Evolutionary conservation across 2,888 invertebrate species (phyloP), one percentile per base, ranked within the genome.

Genomic region (Automeris io): DNA sequence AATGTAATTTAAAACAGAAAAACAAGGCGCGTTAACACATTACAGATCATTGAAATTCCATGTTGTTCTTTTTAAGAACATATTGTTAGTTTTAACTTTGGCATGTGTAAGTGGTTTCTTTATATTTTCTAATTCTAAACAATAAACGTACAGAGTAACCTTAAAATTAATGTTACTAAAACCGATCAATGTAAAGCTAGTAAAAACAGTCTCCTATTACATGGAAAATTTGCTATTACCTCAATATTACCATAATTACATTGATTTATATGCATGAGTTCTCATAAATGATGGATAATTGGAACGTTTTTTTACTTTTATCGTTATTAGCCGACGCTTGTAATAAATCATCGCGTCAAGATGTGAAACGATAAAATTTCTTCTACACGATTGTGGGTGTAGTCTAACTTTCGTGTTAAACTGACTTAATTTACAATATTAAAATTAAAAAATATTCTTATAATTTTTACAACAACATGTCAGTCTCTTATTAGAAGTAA

Each of bases 261-360:
- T 67, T 77, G 77, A 80, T 79, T 82, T 76, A 77, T 80, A 79
- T 77, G 76, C 77, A 81, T 73, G 74, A 70, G 73, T 59, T 69
- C 63, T 54, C 67, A 70, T 70, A 76, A 81, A 80, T 71, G 71
- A 68, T 57, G 61, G 67, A 64, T 80, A 80, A 81, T 82, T 79
- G 77, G 65, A 44, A 43, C 58, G 55, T 46, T 51, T 61, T 69
- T 77, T 71, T 66, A 66, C 63, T 67, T 69, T 68, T 62, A 68
- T 65, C 57, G 69, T 62, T 64, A 67, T 70, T 60, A 62, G 54
- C 48, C 54, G 55, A 50, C 49, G 43, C 42, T 42, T 43, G 51
- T 51, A 59, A 71, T 80, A 77, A 74, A 78, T 80, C 75, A 69
- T 76, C 69, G n/a, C n/a, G 67, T 71, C 67, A 66, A 51, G 59